These are phyloP conservation scores for Microtus richardsoni DNA, from an alignment of 2,113 vertebrate species.

Conservation along the genomic window DNA sequence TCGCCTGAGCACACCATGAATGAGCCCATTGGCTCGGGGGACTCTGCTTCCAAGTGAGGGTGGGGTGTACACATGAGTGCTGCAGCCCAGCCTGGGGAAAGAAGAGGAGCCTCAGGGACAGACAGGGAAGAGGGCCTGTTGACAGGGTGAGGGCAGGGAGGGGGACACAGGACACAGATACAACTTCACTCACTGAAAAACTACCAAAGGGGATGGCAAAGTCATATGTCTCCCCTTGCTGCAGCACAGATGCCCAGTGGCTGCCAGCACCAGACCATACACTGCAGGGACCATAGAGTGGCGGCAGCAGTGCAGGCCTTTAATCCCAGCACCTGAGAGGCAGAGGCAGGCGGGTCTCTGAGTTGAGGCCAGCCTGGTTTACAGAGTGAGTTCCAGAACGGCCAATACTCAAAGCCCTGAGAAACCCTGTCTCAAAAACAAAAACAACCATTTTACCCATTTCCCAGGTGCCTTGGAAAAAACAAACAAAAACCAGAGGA, in stretches of 20 bases:
- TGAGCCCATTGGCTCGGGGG: not conserved
- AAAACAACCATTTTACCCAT: not conserved
- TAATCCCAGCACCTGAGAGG: not conserved
- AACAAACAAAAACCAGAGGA: not conserved
- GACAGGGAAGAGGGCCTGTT: not conserved
- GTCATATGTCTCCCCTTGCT: not conserved
- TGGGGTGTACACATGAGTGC: no score
- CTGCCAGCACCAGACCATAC: not conserved
- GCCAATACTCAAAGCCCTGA: no score
- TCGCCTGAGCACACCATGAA: not conserved
- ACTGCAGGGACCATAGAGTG: not conserved
- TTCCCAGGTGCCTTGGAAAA: not conserved
- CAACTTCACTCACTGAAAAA: not conserved
- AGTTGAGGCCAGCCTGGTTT: not conserved
- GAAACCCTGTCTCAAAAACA: not conserved
- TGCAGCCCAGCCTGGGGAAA: not conserved
- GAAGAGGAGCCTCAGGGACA: not conserved
- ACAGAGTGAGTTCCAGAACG: not conserved
- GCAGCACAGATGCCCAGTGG: not conserved
- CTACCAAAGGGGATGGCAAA: accelerated
- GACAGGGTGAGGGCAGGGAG: no score
- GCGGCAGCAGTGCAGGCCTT: not conserved
- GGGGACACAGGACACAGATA: not conserved
- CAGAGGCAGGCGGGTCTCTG: not conserved
- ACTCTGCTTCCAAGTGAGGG: not conserved